Evolutionary conservation across 1,140 invertebrate species (phyloP).

Genomic region (Leptoteleia sp.): DNA sequence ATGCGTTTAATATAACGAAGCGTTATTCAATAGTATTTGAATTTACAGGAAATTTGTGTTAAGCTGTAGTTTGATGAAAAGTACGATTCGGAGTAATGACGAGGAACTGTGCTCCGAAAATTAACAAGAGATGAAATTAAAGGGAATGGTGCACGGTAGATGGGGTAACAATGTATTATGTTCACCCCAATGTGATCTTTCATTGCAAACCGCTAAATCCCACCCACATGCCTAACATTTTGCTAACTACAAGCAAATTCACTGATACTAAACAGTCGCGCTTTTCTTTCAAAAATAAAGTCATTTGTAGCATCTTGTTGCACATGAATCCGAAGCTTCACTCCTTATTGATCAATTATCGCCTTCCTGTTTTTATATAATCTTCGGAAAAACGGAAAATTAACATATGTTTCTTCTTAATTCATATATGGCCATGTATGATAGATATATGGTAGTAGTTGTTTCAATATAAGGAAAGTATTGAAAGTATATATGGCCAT

Average conservation of each 20-base stretch:
- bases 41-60: slow-evolving; percentile 74
- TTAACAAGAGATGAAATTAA: slow-evolving; percentile 67
- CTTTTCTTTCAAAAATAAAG: slow-evolving; percentile 66
- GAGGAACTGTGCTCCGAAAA: slow-evolving; percentile 62
- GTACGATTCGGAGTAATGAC: no score
- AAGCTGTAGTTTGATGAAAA: slow-evolving; percentile 73
- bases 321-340: slow-evolving; percentile 21
- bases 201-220: slow-evolving; percentile 74
- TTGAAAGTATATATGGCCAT: no score
- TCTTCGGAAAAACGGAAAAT: no score
- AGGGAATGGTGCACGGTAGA: slow-evolving; percentile 62
- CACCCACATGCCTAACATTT: slow-evolving; percentile 75
- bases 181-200: slow-evolving; percentile 69
- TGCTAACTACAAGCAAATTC: slow-evolving; percentile 78
- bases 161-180: slow-evolving; percentile 80
- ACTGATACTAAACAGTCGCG: slow-evolving; percentile 65
- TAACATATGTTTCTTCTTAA: no score
- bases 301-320: slow-evolving; percentile 40
- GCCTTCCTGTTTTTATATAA: no score
- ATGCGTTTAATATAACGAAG: slow-evolving; percentile 13
- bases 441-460: no score
- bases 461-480: no score
- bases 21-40: slow-evolving; percentile 22
- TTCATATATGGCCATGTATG: no score
- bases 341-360: slow-evolving; percentile 20